Evolutionary conservation across 2,113 vertebrate genomes (phyloP), one percentile per base, ranked within the genome.

Genomic region (Pseudorasbora parva): DNA sequence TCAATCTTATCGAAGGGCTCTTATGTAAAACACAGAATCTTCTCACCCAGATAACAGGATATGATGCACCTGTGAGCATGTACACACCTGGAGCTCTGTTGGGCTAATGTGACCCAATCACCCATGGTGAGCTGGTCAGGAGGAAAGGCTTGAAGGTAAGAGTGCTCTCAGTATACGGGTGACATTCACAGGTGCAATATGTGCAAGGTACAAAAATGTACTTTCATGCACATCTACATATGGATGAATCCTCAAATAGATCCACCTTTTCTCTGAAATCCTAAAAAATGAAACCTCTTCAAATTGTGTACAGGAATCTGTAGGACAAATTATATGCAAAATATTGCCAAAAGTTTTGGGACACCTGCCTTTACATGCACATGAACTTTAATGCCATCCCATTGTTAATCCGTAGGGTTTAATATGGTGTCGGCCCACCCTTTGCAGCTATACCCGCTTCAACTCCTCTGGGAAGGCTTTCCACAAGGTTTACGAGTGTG

Each of bases 1-100:
- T 93, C 91, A 88, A 86, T 93, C 88, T 80, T 88, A 72, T 78
- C 17, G 54, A 84, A 41, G 62, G 27, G 30, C 68, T 66, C 69
- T 83, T 81, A 54, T 57, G 84, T 79, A 85, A 80, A 82, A 33
- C 68, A 59, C 71, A 62, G 30, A 82, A 57, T 49, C 43, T 19
- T 84, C 62, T 43, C 30, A 59, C 47, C 12, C 25, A 77, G 62
- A 82, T 75, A 68, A 60, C 68, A 45, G 49, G 66, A 57, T 80
- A 47, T 3, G 68, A 82, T 60, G 60, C 80, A 87, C 57, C 69
- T 75, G 75, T 85, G 79, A 73, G 75, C 49, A 68, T 49, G 64
- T 25, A 54, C 75, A 87, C 75, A 85, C 73, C 68, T 86, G 85
- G 85, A 80, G 68, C 21, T 47, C 4, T 64, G 45, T 23, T 78